Evolutionary conservation across 2,888 invertebrate species (phyloP), one percentile per base, ranked within the genome.

Genomic region (Pandemis corylana): DNA sequence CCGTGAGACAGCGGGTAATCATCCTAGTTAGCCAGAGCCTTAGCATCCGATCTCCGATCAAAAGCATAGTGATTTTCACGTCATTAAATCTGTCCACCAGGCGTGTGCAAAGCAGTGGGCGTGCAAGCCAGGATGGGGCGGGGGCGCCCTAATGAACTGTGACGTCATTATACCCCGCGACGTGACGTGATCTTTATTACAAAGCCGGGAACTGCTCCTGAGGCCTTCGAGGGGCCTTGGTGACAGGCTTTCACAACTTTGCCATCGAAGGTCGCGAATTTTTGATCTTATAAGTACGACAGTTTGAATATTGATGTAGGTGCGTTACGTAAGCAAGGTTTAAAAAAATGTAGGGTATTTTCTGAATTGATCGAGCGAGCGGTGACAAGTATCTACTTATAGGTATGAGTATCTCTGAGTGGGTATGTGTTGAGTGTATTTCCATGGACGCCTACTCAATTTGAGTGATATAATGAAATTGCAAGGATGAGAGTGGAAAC

Each of bases 141-240:
- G 81, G 84, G 84, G 85, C 83, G 81, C 81, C 79, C 80, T 89
- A 89, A 90, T 89, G 87, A 87, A 83, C 80, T 81, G 79, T 79
- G 78, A 77, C 71, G 77, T 76, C 77, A 77, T 75, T 72, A 66
- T 53, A 61, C 75, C 75, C 76, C 79, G 68, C 80, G 78, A 81
- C 78, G 78, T 68, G 84, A 84, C 77, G 82, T 79, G 80, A 83
- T 75, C 85, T 82, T 85, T 90, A 89, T 87, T 80, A 76, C 75
- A 72, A 74, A 63, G 49, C 1, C 12, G 76, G 77, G 84, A 79
- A 77, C 53, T 59, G 59, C 12, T 59, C 59, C 28, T 56, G 10
- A 1, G 59, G 5, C 10, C 51, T 28, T 10, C 28, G 53, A 64
- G 46, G 46, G 68, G 62, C 20, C 65, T 62, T 78, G 77, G 79